phyloP scores from a whole-genome alignment of 1,140 invertebrate species.

The Aphelenchoides fujianensis region DNA sequence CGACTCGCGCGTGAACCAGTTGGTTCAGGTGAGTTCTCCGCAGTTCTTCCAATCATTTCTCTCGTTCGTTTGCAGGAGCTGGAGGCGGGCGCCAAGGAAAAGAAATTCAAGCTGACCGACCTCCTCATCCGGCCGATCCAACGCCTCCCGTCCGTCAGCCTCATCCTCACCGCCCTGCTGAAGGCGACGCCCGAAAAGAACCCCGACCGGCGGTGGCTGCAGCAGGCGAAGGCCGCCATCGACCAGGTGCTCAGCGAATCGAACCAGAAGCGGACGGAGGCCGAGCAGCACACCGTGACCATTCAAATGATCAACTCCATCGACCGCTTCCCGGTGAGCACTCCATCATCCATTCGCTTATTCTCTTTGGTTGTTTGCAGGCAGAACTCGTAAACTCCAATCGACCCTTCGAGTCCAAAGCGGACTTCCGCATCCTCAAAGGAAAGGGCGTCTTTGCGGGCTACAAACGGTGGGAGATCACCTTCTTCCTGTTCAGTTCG shows the following conservation, averaged over 20 bases:
- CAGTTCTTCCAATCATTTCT: not conserved
- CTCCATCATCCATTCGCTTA: not conserved
- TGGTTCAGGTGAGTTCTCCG: not conserved
- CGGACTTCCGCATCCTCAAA: conserved; percentile 1
- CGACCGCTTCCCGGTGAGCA: conserved; percentile 14
- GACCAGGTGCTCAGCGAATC: not conserved
- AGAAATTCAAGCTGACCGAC: not conserved
- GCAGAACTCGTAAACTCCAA: not conserved
- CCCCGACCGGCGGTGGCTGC: conserved; percentile 7
- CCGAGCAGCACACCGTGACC: not conserved
- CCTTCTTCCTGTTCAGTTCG: conserved; percentile 13
- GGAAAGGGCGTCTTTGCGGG: not conserved
- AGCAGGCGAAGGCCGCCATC: not conserved
- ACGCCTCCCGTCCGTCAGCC: conserved; percentile 10
- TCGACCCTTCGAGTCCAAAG: not conserved
- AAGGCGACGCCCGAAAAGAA: conserved; percentile 10
- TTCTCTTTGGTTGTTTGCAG: not conserved
- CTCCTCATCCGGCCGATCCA: conserved; percentile 17
- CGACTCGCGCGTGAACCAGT: not conserved
- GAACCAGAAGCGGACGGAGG: not conserved
- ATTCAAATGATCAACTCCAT: not conserved
- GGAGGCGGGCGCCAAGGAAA: not conserved
- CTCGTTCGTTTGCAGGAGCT: not conserved
- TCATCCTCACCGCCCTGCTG: not conserved
- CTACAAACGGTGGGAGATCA: not conserved